Evolutionary conservation across 2,797 vertebrate species (phyloP).

Genomic region (Enoplosus armatus): DNA sequence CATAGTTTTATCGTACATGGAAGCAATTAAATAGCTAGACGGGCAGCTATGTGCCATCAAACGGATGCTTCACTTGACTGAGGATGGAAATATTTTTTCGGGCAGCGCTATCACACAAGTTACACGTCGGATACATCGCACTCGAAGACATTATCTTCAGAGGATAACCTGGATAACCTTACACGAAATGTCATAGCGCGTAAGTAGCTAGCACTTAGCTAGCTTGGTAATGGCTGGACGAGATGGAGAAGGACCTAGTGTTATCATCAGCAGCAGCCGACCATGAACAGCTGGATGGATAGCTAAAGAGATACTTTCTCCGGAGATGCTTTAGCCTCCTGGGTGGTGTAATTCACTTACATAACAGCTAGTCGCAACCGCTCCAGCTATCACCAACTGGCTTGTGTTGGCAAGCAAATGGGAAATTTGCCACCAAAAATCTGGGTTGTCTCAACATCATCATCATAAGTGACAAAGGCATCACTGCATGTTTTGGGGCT

Average conservation of each 20-base stretch:
- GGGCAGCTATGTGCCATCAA: constrained; percentile 56
- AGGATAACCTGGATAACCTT: constrained; percentile 85
- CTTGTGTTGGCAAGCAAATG: constrained; percentile 70
- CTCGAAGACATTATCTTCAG: constrained; percentile 67
- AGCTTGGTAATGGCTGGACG: constrained; percentile 71
- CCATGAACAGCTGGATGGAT: constrained; percentile 74
- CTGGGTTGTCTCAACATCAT: constrained; percentile 53
- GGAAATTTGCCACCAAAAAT: constrained; percentile 59
- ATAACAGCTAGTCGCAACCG: constrained; percentile 69
- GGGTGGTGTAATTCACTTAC: constrained; percentile 77
- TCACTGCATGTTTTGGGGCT: constrained; percentile 49
- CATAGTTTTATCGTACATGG: constrained; percentile 58
- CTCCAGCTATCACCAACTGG: constrained; percentile 61
- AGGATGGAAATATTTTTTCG: constrained; percentile 73
- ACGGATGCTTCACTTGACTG: constrained; percentile 46
- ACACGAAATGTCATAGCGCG: constrained; percentile 84
- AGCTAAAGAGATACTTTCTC: constrained; percentile 69
- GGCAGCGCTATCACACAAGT: constrained; percentile 42
- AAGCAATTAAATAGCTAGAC: constrained; percentile 61
- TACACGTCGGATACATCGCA: constrained; percentile 63
- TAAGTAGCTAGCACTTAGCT: constrained; percentile 79
- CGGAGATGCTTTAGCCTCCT: constrained; percentile 78
- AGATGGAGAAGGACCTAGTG: constrained; percentile 76
- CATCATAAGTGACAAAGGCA: constrained; percentile 48
- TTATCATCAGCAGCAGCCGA: constrained; percentile 58